phyloP scores from a whole-genome alignment of 2,888 invertebrate species.

The Dorcus hopei region DNA sequence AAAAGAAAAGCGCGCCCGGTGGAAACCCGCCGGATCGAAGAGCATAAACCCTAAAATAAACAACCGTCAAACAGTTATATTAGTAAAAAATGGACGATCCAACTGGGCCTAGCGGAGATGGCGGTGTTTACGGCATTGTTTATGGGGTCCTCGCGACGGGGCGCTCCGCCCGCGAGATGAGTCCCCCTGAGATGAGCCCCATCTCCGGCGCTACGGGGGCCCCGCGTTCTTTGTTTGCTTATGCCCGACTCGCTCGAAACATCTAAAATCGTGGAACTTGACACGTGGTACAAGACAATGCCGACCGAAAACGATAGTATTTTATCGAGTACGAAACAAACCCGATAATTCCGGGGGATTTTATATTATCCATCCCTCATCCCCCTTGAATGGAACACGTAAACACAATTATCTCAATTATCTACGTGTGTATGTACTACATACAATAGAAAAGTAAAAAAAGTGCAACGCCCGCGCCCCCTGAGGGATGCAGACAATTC shows the following conservation, averaged over 20 bases:
- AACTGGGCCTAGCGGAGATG: conserved; percentile 32
- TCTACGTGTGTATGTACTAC: too few relatives aligned
- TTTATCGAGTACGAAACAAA: conserved; percentile 6
- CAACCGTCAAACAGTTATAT: conserved; percentile 44
- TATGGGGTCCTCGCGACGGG: conserved; percentile 38
- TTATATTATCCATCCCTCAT: too few relatives aligned
- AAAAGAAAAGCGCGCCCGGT: conserved; percentile 19
- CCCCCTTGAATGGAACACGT: too few relatives aligned
- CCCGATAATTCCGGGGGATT: too few relatives aligned
- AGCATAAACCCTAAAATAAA: conserved; percentile 44
- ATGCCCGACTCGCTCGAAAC: conserved; percentile 28
- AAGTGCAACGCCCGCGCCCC: neutral
- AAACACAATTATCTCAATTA: too few relatives aligned
- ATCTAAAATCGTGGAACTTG: conserved; percentile 28
- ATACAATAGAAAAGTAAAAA: conserved; percentile 1
- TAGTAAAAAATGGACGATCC: conserved; percentile 41
- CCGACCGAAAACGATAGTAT: conserved; percentile 9
- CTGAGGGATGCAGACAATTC: too few relatives aligned
- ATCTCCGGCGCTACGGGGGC: conserved; percentile 27
- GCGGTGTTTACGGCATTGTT: conserved; percentile 45
- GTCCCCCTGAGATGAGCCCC: conserved; percentile 29
- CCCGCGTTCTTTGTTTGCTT: conserved; percentile 29
- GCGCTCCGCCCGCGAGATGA: conserved; percentile 31
- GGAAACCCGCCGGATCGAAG: conserved; percentile 24
- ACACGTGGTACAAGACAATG: conserved; percentile 24